These are phyloP conservation scores for Ceratitis capitata DNA, from an alignment of 1,140 invertebrate species.

Conservation along the genomic window DNA sequence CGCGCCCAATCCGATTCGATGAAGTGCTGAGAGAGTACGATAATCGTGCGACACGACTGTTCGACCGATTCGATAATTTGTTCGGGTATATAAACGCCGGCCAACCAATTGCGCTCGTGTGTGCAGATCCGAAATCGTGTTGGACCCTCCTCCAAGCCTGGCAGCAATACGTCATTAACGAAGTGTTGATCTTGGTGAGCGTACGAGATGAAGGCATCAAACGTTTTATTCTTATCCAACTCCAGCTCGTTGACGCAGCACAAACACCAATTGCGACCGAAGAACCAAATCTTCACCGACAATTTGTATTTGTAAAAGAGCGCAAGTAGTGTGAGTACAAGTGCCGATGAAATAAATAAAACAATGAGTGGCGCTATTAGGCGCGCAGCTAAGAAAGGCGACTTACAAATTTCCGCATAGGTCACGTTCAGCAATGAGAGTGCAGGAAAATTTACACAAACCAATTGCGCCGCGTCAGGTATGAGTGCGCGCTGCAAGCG, in stretches of 20 bases:
- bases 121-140: slow-evolving; percentile 76
- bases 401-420: neutral
- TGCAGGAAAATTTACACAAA: neutral
- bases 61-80: slow-evolving; percentile 84
- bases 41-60: slow-evolving; percentile 81
- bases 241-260: slow-evolving; percentile 78
- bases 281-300: slow-evolving; percentile 77
- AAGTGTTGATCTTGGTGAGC: slow-evolving; percentile 79
- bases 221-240: slow-evolving; percentile 79
- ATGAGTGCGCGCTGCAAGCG: slow-evolving; percentile 42
- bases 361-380: slow-evolving; percentile 45
- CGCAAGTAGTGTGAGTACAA: slow-evolving; percentile 63
- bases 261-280: slow-evolving; percentile 73
- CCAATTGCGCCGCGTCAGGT: neutral
- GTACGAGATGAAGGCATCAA: slow-evolving; percentile 89
- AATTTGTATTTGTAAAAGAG: slow-evolving; percentile 73
- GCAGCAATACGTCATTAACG: slow-evolving; percentile 75
- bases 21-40: slow-evolving; percentile 84
- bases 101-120: slow-evolving; percentile 83
- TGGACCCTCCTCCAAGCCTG: slow-evolving; percentile 72
- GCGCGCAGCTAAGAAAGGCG: neutral
- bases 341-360: slow-evolving; percentile 67
- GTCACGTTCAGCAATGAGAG: neutral
- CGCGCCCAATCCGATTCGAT: slow-evolving; percentile 85
- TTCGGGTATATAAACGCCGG: slow-evolving; percentile 79